Conservation (phyloP, 2,797 vertebrate genomes). For the Amniataba percoides region DNA sequence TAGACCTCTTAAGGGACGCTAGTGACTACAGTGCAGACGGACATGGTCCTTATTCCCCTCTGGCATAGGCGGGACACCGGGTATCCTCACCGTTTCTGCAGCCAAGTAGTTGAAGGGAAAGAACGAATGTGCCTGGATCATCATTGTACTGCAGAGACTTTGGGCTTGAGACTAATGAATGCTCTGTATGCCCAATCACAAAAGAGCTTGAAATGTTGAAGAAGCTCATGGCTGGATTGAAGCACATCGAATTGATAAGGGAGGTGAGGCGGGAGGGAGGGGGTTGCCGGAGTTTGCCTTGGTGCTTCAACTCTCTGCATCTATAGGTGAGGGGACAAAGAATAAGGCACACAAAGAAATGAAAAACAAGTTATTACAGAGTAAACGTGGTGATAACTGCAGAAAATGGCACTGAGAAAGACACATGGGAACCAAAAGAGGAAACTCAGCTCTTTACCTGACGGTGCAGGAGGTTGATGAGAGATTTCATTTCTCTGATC, state of each 20-base stretch:
- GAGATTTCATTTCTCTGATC: conserved; percentile 83
- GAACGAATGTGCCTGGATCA: conserved; percentile 21
- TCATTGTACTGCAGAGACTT: conserved; percentile 75
- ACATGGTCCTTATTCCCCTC: conserved; percentile 65
- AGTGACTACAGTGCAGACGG: conserved; percentile 69
- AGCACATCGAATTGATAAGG: conserved; percentile 84
- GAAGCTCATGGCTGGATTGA: conserved; percentile 87
- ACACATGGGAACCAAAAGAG: background rate
- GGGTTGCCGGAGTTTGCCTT: conserved; percentile 69
- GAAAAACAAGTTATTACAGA: background rate
- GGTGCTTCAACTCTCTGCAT: conserved; percentile 83
- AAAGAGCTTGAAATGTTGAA: conserved; percentile 87
- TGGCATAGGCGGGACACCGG: conserved; percentile 53
- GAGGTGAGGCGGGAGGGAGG: conserved; percentile 84
- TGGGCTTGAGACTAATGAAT: conserved; percentile 85
- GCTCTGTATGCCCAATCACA: conserved; percentile 88
- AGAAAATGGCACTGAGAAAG: background rate
- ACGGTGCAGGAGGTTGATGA: conserved; percentile 81
- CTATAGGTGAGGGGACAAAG: conserved; percentile 57
- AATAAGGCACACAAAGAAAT: conserved; percentile 1
- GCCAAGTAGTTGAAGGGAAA: conserved; percentile 40
- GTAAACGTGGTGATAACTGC: background rate
- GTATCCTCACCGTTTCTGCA: conserved; percentile 50
- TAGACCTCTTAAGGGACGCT: conserved; percentile 66
- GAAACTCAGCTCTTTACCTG: conserved; percentile 77